Evolutionary conservation across 2,888 invertebrate genomes (phyloP), one percentile per base, ranked within the genome.

Genomic region (Nemotelus nigrinus): DNA sequence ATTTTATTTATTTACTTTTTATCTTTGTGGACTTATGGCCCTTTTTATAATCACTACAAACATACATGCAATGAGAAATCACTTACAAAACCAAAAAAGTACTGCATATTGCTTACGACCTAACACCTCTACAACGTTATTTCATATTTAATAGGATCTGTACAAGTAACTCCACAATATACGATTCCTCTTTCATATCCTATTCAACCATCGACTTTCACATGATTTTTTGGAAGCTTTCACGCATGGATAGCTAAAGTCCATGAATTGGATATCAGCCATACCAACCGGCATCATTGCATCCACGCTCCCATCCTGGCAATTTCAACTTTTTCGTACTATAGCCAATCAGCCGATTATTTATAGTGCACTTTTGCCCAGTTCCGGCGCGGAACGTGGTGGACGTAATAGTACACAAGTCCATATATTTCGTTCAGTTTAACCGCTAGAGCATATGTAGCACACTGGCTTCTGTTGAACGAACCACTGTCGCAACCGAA

Each of bases 351-450:
- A 74, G 60, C 63, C 47, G 74, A 74, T 74, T 74, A 74, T 74
- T 74, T 74, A 74, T 74, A 39, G 74, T 60, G 74, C 44, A 47
- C 58, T 60, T 44, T 58, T 58, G 74, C 41, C 63, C 74, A n/a
- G 5, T 44, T 25, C 58, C 70, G 47, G 3, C 65, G 41, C 45
- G 45, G 47, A 3, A 8, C 53, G 41, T 43, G 8, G 10, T 70
- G 55, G 45, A 25, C 41, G 68, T 41, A 55, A 25, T 70, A n/a
- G n/a, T 70, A 50, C 70, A 70, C 44, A 70, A 43, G 55, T 55
- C 55, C 41, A 55, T 48, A 25, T 25, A 68, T 50, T 68, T 68
- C 55, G 55, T 55, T 53, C 70, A 41, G 70, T 55, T 43, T n/a
- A 68, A 55, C 70, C 70, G 47, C 70, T 70, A 70, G 55, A 70